These are phyloP conservation scores for Ips nitidus DNA, from an alignment of 1,140 invertebrate species.

Conservation along the genomic window DNA sequence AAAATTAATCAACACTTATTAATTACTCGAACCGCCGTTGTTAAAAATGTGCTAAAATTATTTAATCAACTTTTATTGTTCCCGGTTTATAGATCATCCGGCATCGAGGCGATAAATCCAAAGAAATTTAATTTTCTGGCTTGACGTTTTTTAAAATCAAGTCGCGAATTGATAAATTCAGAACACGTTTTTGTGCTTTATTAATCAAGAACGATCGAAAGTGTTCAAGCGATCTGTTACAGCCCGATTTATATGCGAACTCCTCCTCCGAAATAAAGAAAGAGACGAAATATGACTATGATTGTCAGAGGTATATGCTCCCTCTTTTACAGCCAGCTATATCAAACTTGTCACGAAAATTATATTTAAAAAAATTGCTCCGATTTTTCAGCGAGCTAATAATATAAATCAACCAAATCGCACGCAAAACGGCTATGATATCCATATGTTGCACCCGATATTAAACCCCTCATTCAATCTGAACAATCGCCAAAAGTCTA, in stretches of 20 bases:
- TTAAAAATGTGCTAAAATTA: too few relatives aligned
- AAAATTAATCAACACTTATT: too few relatives aligned
- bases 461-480: slow-evolving; percentile 20
- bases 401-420: slow-evolving; percentile 24
- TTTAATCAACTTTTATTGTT: too few relatives aligned
- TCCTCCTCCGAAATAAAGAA: neutral
- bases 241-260: slow-evolving; percentile 8
- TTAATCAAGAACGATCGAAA: neutral
- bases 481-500: neutral
- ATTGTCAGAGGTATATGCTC: neutral
- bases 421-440: slow-evolving; percentile 23
- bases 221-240: slow-evolving; percentile 3
- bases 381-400: slow-evolving; percentile 13
- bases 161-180: too few relatives aligned
- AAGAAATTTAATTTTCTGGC: too few relatives aligned
- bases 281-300: neutral
- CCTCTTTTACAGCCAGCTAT: slow-evolving; percentile 1
- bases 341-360: slow-evolving; percentile 14
- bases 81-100: too few relatives aligned
- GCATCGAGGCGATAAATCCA: too few relatives aligned
- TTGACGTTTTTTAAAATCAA: too few relatives aligned
- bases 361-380: slow-evolving; percentile 9
- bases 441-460: slow-evolving; percentile 15
- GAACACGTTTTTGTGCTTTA: too few relatives aligned
- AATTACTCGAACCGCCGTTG: too few relatives aligned